Conservation (phyloP, 2,888 invertebrate species). For the Drosophila koepferae region DNA sequence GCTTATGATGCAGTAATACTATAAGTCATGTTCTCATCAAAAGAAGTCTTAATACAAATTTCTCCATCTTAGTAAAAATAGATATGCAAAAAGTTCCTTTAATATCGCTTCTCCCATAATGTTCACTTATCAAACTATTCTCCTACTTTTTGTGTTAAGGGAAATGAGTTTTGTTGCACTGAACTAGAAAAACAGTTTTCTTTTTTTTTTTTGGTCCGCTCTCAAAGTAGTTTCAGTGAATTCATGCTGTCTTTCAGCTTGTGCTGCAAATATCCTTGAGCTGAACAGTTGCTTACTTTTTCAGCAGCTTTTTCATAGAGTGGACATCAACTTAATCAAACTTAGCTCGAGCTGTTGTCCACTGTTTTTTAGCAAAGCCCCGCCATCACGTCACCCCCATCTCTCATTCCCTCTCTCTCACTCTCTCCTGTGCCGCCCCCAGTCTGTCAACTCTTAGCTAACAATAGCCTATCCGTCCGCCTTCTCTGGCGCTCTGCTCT, state of each 20-base stretch:
- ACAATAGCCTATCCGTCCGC: slow-evolving; percentile 39
- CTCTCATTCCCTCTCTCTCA: background rate
- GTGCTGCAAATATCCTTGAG: slow-evolving; percentile 10
- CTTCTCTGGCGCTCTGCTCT: background rate
- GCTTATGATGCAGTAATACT: no score
- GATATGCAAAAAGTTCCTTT: background rate
- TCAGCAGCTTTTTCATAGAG: slow-evolving; percentile 30
- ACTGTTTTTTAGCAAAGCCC: slow-evolving; percentile 24
- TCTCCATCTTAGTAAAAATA: background rate
- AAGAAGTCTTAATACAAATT: background rate
- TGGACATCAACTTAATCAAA: slow-evolving; percentile 62
- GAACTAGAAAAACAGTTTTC: slow-evolving; percentile 3
- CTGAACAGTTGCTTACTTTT: slow-evolving; percentile 26
- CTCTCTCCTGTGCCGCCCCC: background rate
- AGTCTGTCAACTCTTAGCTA: slow-evolving; percentile 22
- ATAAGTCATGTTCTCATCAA: no score
- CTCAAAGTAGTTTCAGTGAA: background rate
- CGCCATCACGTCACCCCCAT: background rate
- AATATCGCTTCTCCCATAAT: background rate
- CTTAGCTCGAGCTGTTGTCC: slow-evolving; percentile 47
- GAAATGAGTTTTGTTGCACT: background rate
- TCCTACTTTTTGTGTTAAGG: background rate
- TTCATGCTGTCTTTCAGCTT: background rate
- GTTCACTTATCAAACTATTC: background rate
- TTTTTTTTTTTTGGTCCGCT: background rate